Base-by-base conservation (phyloP, 2,113 vertebrate genomes). In the Scomber japonicus region DNA sequence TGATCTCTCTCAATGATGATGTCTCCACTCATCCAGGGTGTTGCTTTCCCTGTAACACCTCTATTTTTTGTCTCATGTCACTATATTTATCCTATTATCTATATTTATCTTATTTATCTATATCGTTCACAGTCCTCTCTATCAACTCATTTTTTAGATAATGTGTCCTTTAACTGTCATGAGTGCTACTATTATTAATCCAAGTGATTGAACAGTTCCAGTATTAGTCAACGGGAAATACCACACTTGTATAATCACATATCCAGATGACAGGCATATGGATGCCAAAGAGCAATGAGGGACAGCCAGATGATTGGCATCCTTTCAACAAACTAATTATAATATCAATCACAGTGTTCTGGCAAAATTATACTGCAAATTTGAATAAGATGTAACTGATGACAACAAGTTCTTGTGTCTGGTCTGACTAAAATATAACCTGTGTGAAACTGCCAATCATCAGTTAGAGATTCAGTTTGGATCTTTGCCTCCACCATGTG, bases 401-500 rank as follows among this genome's bases (percentile, higher is more conserved):
- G 46, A 19, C 1, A 7, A 13, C 1, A 55, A 35, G 11, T n/a
- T 40, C 13, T 51, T 68, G 21, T 50, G 2, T 40, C 11, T 14
- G 21, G 11, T 77, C 30, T 48, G 50, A 17, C 11, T 9, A 55
- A 59, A 13, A 5, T 30, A 2, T 51, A n/a, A 63, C 14, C 17
- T 81, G 1, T 21, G 12, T 35, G 46, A 50, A 79, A 8, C 24
- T 45, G 50, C 10, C 14, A 60, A 24, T 71, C 19, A 46, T n/a
- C 7, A 54, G 8, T 8, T 10, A 13, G 24, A 27, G 53, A 74
- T 21, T 56, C 21, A 56, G 51, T 78, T 82, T 75, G 63, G 56
- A 80, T 75, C 69, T 89, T 87, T 88, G 80, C 80, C 82, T 72
- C 88, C 79, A 85, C 71, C 83, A 56, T 91, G 84, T 90, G 87